These are phyloP conservation scores for Mongoloraphidia duomilia DNA, from an alignment of 2,888 invertebrate genomes.

Conservation along the genomic window DNA sequence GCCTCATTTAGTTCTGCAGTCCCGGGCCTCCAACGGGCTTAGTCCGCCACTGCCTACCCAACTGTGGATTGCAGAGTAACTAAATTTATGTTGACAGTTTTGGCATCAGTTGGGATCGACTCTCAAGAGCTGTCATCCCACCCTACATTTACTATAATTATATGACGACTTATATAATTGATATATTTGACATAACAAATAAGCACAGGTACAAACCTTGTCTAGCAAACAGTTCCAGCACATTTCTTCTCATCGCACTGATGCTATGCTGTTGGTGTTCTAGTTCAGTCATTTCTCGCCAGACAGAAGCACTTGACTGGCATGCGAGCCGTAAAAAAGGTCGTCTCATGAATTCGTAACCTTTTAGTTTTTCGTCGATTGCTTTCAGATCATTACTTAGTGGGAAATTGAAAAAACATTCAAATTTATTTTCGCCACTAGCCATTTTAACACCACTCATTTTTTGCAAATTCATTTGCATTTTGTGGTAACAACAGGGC, in stretches of 20 bases:
- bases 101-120: too few relatives aligned
- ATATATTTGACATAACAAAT: neutral
- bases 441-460: conserved; percentile 6
- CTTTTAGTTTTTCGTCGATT: conserved; percentile 26
- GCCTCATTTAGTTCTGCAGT: too few relatives aligned
- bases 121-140: too few relatives aligned
- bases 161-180: neutral
- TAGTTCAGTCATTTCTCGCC: conserved; percentile 32
- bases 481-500: conserved; percentile 71
- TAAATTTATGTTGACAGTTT: too few relatives aligned
- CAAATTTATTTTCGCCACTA: conserved; percentile 3
- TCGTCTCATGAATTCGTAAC: conserved; percentile 34
- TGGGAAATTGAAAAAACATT: conserved; percentile 50
- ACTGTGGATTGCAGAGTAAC: too few relatives aligned
- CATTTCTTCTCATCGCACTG: conserved; percentile 43
- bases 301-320: conserved; percentile 44
- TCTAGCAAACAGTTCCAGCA: conserved; percentile 43
- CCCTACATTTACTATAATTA: neutral
- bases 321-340: conserved; percentile 60
- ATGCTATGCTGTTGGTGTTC: conserved; percentile 37
- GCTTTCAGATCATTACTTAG: conserved; percentile 36
- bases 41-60: too few relatives aligned
- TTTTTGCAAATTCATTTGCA: conserved; percentile 24
- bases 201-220: conserved; percentile 32
- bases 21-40: too few relatives aligned